These are phyloP conservation scores for Fopius arisanus DNA, from an alignment of 1,140 invertebrate genomes.

Conservation along the genomic window DNA sequence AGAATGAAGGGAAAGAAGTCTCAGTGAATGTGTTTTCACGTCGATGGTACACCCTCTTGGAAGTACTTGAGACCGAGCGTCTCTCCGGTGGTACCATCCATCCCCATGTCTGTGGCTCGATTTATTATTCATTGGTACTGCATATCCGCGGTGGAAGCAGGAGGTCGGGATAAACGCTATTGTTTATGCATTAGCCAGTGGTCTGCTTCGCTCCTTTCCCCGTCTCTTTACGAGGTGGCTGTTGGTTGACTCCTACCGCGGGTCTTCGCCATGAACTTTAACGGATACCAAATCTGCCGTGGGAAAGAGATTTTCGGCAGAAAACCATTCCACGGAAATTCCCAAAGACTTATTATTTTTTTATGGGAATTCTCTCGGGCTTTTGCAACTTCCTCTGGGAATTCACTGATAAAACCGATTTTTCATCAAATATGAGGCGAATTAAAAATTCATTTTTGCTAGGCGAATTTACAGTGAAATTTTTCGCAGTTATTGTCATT, in stretches of 20 bases:
- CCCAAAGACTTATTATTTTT: too few species aligned
- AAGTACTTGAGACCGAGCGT: not conserved
- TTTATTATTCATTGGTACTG: conserved; percentile 7
- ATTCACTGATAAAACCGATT: too few species aligned
- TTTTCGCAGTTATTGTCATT: too few species aligned
- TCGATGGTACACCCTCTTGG: not conserved
- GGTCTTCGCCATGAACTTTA: not conserved
- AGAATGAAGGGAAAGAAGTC: not conserved
- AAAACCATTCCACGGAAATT: too few species aligned
- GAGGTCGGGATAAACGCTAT: not conserved
- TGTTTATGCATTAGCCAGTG: conserved; percentile 12
- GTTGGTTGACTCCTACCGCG: not conserved
- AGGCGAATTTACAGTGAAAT: too few species aligned
- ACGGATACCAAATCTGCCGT: not conserved
- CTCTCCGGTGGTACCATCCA: not conserved
- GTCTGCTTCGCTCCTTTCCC: not conserved
- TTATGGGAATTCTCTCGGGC: too few species aligned
- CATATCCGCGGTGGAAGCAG: not conserved
- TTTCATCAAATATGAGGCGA: too few species aligned
- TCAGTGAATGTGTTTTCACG: not conserved
- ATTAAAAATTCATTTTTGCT: too few species aligned
- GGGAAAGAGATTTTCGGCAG: not conserved
- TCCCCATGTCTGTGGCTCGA: not conserved
- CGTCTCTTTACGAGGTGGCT: not conserved
- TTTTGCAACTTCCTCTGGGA: too few species aligned